Evolutionary conservation across 37 sponge, comb jelly and placozoan genomes (phyloP), one percentile per base, ranked within the genome.

Genomic region (Crambe crambe): DNA sequence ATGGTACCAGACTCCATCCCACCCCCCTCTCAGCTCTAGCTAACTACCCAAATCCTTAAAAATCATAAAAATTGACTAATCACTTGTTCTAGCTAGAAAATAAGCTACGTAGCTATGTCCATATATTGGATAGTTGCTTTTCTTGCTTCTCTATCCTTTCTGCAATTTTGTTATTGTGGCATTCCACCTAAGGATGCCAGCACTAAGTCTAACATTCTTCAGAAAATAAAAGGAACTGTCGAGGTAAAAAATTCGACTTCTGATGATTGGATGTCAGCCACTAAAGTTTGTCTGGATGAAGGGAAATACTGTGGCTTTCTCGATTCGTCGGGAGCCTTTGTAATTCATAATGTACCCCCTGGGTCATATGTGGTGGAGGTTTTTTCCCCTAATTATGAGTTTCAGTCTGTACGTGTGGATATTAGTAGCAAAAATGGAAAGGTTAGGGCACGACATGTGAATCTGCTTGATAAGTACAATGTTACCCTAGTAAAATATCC

Each of bases 321-420:
- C 42, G 81, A 77, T 47, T 23, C 66, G 21, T 87, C 90, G 39
- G 96, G 96, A 18, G 73, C 76, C 23, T 96, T 96, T 64, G 62
- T 58, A 3, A 80, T 96, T 26, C 73, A 79, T 32, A 74, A 75
- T 66, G 87, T 98, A 10, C 89, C 92, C 1, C 81, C 98, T 43
- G 98, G 98, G 30, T 82, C 96, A 12, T 92, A 95, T 57, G 72
- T 98, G 0, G 89, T 98, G 3, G 95, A 98, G 58, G 96, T 98
- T 5, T 18, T 75, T 2, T 79, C 90, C 40, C 92, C 95, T 1
- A 95, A 95, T 42, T 77, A 89, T 74, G 82, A 81, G 20, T 95
- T 98, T 56, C 84, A 92, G 29, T 86, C 89, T 37, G 87, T 74
- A 4, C 73, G 98, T 37, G 94, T 98, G 30, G 98, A 98, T 59